These are phyloP conservation scores for Stratiomys singularior DNA, from an alignment of 2,888 invertebrate species.

Conservation along the genomic window DNA sequence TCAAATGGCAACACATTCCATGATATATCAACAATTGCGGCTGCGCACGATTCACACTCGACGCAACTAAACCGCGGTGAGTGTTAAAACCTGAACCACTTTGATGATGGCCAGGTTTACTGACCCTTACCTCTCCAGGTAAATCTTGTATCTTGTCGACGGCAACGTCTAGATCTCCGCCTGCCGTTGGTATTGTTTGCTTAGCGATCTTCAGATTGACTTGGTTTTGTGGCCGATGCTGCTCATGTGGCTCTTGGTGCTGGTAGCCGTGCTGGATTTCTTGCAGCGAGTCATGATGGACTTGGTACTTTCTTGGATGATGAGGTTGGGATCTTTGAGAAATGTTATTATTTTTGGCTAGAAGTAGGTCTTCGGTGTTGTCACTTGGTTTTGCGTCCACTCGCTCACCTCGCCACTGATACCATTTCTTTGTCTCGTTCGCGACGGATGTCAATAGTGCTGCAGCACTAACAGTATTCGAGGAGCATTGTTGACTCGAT, in stretches of 20 bases:
- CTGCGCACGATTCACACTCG: slow-evolving; percentile 40
- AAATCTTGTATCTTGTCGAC: slow-evolving; percentile 45
- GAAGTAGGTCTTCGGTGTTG: slow-evolving; percentile 51
- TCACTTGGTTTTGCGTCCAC: slow-evolving; percentile 28
- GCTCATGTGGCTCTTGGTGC: slow-evolving; percentile 23
- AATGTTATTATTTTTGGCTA: slow-evolving; percentile 41
- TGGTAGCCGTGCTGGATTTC: background rate
- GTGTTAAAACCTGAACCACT: slow-evolving; percentile 42
- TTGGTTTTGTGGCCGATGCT: slow-evolving; percentile 27
- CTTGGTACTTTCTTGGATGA: slow-evolving; percentile 36
- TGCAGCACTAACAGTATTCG: slow-evolving; percentile 10
- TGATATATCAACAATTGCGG: slow-evolving; percentile 27
- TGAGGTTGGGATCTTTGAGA: slow-evolving; percentile 20
- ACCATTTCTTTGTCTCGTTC: slow-evolving; percentile 6
- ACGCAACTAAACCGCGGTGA: slow-evolving; percentile 9
- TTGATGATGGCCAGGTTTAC: slow-evolving; percentile 50
- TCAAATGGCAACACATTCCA: background rate
- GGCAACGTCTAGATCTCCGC: slow-evolving; percentile 35
- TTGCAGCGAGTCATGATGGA: background rate
- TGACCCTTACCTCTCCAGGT: slow-evolving; percentile 52
- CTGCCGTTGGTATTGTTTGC: slow-evolving; percentile 25
- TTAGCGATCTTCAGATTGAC: slow-evolving; percentile 16
- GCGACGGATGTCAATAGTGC: background rate
- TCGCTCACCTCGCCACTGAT: background rate
- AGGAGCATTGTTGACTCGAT: background rate